These are phyloP conservation scores for Myotis lucifugus DNA, from an alignment of 2,113 vertebrate species.

Conservation along the genomic window DNA sequence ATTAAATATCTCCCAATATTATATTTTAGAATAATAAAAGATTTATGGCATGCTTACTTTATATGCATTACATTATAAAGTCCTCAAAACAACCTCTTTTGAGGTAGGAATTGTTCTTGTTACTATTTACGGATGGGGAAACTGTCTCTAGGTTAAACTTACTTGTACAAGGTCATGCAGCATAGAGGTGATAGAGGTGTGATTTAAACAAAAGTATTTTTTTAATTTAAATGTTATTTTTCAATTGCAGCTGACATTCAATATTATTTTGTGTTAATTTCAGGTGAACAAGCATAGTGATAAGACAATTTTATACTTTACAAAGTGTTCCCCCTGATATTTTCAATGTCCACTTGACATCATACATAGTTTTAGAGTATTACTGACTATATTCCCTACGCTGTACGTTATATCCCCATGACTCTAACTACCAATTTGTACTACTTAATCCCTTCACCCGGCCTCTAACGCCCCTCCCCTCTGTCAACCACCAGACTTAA, in stretches of 20 bases:
- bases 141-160: neutral
- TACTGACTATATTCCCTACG: neutral
- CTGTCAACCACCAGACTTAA: neutral
- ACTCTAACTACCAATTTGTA: neutral
- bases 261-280: neutral
- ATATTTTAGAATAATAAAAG: conserved; percentile 20
- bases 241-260: neutral
- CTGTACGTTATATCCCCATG: neutral
- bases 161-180: neutral
- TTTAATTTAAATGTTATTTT: neutral
- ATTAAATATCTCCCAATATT: neutral
- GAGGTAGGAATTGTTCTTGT: neutral
- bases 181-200: neutral
- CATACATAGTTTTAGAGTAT: neutral
- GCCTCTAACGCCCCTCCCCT: neutral
- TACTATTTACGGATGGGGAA: neutral
- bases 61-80: neutral
- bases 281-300: neutral
- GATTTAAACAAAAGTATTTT: neutral
- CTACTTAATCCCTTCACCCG: neutral
- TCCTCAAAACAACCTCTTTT: neutral
- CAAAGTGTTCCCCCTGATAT: neutral
- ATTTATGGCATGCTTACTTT: neutral
- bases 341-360: neutral
- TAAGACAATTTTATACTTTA: neutral